Evolutionary conservation across 2,888 invertebrate genomes (phyloP), one percentile per base, ranked within the genome.

Genomic region (Drosophila mercatorum): DNA sequence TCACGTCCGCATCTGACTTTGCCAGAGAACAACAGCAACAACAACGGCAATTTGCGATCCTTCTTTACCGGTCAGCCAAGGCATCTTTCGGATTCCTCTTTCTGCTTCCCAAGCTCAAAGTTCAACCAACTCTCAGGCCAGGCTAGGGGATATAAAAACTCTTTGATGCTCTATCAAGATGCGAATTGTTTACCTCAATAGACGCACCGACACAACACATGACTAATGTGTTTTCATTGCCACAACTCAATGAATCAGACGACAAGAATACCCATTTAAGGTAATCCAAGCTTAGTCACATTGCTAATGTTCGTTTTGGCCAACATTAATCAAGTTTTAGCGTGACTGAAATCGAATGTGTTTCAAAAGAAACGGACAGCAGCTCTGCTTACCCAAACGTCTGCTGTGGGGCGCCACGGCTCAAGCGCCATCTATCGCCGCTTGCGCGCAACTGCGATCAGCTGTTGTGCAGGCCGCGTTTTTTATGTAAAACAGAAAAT

Each of bases 81-180:
- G 67, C 58, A 68, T 80, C 36, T 55, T 55, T 55, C 43, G 12
- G 22, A 57, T 44, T 57, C 34, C 41, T 62, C 53, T 55, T 55
- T 62, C 53, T 62, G 53, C 58, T 31, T 49, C 65, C 31, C 52
- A 38, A 52, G 53, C 41, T 44, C 14, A 43, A 70, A 74, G 90
- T 87, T 89, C 88, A 89, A 81, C 77, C 88, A 87, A 86, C 90
- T 88, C 77, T 62, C 55, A 10, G 56, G 53, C 55, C 55, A 10
- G 56, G 53, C 55, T 60, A 68, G 34, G 72, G 70, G 63, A 75
- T 68, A 70, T 62, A 4, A 26, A 5, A 53, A 53, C 26, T 53
- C 63, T 69, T 61, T 40, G 65, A 86, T 86, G 69, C 81, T 68
- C 81, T 75, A 49, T 55, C 26, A 10, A 40, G 22, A 26, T 14